Conservation (phyloP, 2,797 vertebrate genomes). For the Octomys mimax region DNA sequence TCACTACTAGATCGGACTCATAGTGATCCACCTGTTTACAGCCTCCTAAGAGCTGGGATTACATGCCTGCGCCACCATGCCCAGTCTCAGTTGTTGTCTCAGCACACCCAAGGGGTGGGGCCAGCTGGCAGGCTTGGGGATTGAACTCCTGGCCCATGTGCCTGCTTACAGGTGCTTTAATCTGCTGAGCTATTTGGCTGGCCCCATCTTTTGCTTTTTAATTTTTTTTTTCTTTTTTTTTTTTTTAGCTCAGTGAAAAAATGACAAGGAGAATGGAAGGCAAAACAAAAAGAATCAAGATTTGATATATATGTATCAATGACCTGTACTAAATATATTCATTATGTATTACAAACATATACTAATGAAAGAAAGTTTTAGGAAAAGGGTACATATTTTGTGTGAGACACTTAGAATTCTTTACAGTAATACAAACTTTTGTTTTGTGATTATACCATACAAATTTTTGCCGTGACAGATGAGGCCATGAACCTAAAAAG, state of each 20-base stretch:
- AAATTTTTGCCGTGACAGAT: conserved; percentile 85
- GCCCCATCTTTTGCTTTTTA: conserved; percentile 67
- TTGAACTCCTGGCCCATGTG: no score
- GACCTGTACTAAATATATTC: background rate
- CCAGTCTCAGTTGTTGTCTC: no score
- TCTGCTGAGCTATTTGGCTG: no score
- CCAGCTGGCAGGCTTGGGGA: no score
- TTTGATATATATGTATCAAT: background rate
- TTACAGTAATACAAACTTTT: conserved; percentile 83
- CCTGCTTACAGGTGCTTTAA: no score
- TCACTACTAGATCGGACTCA: no score
- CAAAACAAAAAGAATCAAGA: background rate
- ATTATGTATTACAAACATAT: background rate
- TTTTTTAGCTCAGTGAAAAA: conserved; percentile 74
- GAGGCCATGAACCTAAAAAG: conserved; percentile 81
- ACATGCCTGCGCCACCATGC: no score
- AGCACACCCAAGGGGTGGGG: no score
- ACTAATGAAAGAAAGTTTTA: background rate
- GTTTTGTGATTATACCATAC: conserved; percentile 83
- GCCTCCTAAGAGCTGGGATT: no score
- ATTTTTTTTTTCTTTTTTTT: background rate
- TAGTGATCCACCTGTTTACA: no score
- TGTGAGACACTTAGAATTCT: conserved; percentile 74
- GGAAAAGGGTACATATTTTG: conserved; percentile 9
- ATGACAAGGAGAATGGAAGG: background rate